Evolutionary conservation across 2,113 vertebrate species (phyloP), one percentile per base, ranked within the genome.

Genomic region (Xyrauchen texanus): DNA sequence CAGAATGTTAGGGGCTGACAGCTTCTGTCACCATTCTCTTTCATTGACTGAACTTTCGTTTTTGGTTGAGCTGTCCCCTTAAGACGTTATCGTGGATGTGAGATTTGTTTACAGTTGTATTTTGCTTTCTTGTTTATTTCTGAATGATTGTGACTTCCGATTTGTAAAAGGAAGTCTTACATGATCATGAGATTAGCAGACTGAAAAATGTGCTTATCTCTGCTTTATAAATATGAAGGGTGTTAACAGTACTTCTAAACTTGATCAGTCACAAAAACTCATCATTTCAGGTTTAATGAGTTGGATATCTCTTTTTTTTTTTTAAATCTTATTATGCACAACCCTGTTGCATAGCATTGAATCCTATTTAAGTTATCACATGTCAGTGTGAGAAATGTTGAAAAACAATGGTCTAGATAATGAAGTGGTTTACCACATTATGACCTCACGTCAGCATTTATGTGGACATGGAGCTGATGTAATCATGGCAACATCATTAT

Each of bases 61-160:
- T 34, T 34, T 34, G 21, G 21, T 1, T 34, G 21, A 34, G 21
- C 21, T 34, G 21, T 34, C 21, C 21, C 21, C 3, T 34, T 34
- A 34, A 34, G 21, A 3, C 3, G 21, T 34, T 34, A 34, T 34
- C 21, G 3, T 34, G 21, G 21, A 34, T 1, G 21, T 6, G 11
- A 51, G 66, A 34, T 68, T 12, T 78, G 58, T 79, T 78, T 71
- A 70, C 67, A 64, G 9, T n/a, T 44, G 11, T 46, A 70, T 21
- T 12, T 10, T 13, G 10, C 51, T 67, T 2, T 34, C 21, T 34
- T 34, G 44, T 67, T 55, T 58, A 7, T 21, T 68, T 16, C 15
- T 16, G 8, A 9, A 47, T 6, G 9, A 47, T 45, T 16, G 8
- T 60, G 69, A 45, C 42, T 53, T 72, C 69, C 45, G 1, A 13